Conservation (phyloP, 2,888 invertebrate genomes). For the Spisula solida region DNA sequence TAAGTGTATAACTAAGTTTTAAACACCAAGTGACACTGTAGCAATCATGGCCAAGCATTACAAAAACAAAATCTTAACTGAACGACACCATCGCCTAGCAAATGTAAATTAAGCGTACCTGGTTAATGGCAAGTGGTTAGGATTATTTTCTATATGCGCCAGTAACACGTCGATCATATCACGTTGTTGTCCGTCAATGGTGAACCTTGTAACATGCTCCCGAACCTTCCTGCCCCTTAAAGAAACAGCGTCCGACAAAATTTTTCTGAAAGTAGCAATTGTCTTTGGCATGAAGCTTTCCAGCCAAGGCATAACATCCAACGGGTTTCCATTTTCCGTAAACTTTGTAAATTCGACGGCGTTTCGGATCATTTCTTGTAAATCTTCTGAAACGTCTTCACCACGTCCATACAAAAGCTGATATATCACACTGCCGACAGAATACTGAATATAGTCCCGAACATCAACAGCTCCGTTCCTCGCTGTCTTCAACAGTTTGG, state of each 20-base stretch:
- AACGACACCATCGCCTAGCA: too few species aligned
- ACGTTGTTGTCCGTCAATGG: background rate
- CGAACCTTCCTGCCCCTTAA: conserved; percentile 4
- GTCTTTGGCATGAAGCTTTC: conserved; percentile 62
- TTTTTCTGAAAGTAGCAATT: conserved; percentile 45
- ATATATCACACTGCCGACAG: conserved; percentile 63
- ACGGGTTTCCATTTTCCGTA: conserved; percentile 66
- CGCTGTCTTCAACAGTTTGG: conserved; percentile 53
- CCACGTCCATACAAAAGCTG: conserved; percentile 64
- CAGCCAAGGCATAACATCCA: conserved; percentile 75
- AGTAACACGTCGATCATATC: conserved; percentile 12
- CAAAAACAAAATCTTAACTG: too few species aligned
- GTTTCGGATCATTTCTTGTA: conserved; percentile 32
- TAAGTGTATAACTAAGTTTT: too few species aligned
- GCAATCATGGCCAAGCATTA: too few species aligned
- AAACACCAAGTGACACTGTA: too few species aligned
- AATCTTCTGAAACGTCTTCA: conserved; percentile 48
- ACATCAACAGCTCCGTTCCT: conserved; percentile 17
- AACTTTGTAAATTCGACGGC: conserved; percentile 57
- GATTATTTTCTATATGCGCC: background rate
- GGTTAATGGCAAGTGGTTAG: background rate
- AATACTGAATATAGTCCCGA: conserved; percentile 31
- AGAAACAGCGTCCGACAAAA: background rate
- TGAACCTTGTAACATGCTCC: conserved; percentile 16
- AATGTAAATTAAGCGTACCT: background rate